phyloP scores from a whole-genome alignment of 1,140 invertebrate species.

The Panonychus citri region DNA sequence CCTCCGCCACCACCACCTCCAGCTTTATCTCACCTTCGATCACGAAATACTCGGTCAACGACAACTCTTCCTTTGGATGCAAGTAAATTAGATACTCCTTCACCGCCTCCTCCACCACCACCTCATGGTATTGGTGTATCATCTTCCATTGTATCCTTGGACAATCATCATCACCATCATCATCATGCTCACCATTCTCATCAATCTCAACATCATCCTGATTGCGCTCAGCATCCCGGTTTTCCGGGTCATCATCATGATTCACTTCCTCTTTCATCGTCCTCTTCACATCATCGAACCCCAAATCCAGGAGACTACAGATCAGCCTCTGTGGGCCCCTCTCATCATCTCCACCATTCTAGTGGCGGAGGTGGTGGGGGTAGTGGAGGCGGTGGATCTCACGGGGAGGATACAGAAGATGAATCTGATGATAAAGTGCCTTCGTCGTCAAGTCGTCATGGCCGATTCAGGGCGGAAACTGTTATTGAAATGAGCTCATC shows the following conservation, averaged over 20 bases:
- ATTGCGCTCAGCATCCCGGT: conserved; percentile 7
- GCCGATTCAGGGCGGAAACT: conserved; percentile 29
- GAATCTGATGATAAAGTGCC: conserved; percentile 11
- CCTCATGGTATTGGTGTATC: not conserved
- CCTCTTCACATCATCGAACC: not conserved
- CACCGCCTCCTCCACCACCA: not conserved
- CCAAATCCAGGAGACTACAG: not conserved
- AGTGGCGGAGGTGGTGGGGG: not conserved
- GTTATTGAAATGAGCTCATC: conserved; percentile 34
- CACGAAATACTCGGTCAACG: not conserved
- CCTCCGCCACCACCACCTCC: conserved; percentile 11
- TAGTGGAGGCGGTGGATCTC: not conserved
- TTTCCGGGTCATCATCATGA: no score
- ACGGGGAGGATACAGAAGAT: conserved; percentile 2
- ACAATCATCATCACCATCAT: not conserved
- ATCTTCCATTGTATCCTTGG: not conserved
- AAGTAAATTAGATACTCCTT: conserved; percentile 5
- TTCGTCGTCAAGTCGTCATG: conserved; percentile 11
- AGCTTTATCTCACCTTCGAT: conserved; percentile 6
- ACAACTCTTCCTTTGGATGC: conserved; percentile 6
- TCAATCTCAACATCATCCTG: conserved; percentile 4
- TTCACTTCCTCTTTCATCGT: no score
- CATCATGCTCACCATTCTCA: conserved; percentile 1
- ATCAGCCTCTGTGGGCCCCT: not conserved
- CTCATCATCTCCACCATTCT: not conserved